Conservation (phyloP, 30 jellyfish, hydroid and myxozoan species). For the Hydractinia echinata region DNA sequence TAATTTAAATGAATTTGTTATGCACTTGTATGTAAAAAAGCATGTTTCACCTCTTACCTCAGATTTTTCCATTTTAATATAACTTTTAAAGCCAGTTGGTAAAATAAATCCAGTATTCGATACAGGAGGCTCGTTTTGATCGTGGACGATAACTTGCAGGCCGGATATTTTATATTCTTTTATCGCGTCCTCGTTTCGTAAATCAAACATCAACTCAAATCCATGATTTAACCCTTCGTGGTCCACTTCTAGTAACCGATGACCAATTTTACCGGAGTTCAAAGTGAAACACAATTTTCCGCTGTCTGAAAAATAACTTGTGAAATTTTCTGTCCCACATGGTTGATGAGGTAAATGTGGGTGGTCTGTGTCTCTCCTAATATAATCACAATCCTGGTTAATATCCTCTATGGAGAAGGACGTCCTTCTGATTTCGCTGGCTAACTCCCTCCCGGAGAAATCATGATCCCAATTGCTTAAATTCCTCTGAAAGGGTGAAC, state of each 20-base stretch:
- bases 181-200: slow-evolving; percentile 64
- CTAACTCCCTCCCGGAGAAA: slow-evolving; percentile 68
- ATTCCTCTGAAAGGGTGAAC: slow-evolving; percentile 27
- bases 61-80: slow-evolving; percentile 52
- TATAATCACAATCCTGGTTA: slow-evolving; percentile 71
- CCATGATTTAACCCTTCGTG: slow-evolving; percentile 82
- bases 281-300: slow-evolving; percentile 89
- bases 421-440: slow-evolving; percentile 37
- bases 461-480: slow-evolving; percentile 34
- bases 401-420: slow-evolving; percentile 60
- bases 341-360: slow-evolving; percentile 32
- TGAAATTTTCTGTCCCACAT: slow-evolving; percentile 55
- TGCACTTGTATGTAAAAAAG: too few species aligned
- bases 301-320: slow-evolving; percentile 46
- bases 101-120: slow-evolving; percentile 76
- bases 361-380: slow-evolving; percentile 53
- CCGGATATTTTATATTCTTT: slow-evolving; percentile 67
- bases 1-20: too few species aligned
- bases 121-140: slow-evolving; percentile 74
- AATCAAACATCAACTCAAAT: slow-evolving; percentile 64
- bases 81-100: slow-evolving; percentile 92
- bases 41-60: slow-evolving; percentile 43
- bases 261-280: slow-evolving; percentile 70
- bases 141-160: slow-evolving; percentile 67
- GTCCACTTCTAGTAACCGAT: slow-evolving; percentile 51